A percentile compares a stretch with the other conserved stretches of the same genome.
Evolutionary conservation across 2,888 invertebrate species (phyloP).

Genomic region (Heteromurus nitidus): DNA sequence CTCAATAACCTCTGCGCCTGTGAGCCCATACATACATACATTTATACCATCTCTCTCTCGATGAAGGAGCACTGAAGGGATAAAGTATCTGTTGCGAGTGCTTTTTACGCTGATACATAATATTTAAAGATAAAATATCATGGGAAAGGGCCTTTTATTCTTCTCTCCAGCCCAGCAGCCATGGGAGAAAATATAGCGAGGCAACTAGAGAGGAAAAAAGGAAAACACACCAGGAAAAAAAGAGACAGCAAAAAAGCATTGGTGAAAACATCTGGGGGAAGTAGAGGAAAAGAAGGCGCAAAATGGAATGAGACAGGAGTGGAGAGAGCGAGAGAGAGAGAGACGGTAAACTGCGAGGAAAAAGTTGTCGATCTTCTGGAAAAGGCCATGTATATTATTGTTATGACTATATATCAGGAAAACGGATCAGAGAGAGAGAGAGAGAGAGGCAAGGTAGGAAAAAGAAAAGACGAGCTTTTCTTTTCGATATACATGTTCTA

Average conservation of each 20-base stretch:
- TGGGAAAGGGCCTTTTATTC: background rate
- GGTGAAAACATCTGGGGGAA: background rate
- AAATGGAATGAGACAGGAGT: constrained; percentile 19
- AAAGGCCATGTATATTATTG: constrained; percentile 32
- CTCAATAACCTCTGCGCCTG: background rate
- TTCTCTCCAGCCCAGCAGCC: background rate
- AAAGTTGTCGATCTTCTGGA: constrained; percentile 26
- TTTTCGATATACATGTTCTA: too few species aligned
- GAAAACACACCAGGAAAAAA: background rate
- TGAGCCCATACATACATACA: background rate
- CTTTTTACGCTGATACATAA: background rate
- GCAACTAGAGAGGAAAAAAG: background rate
- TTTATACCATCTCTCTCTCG: too few species aligned
- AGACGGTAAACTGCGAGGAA: constrained; percentile 21
- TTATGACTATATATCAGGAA: constrained; percentile 32
- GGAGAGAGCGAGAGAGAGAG: background rate
- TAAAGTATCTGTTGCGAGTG: background rate
- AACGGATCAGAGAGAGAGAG: constrained; percentile 9
- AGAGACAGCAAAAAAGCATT: background rate
- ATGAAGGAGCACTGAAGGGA: background rate
- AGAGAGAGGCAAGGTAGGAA: background rate
- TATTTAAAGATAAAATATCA: background rate
- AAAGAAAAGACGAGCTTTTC: background rate
- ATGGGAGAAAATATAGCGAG: background rate
- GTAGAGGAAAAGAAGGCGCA: background rate